Evolutionary conservation across 2,888 invertebrate species (phyloP), one percentile per base, ranked within the genome.

Genomic region (Nasonovia ribisnigri): DNA sequence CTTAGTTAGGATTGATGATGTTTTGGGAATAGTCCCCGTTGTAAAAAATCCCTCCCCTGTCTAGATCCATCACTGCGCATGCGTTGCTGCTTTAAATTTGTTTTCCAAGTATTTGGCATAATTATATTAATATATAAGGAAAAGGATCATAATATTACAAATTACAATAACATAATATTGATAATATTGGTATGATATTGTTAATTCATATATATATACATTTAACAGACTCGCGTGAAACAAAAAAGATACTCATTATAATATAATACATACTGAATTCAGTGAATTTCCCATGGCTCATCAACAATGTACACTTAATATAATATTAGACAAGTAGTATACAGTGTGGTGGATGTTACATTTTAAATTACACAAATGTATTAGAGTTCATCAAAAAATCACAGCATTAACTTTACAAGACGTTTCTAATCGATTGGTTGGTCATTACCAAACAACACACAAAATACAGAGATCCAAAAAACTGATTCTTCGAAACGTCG

Each of bases 341-440:
- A 16, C 77, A 0, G 36, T 13, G 36, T 6, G 20, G 36, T 77
- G 20, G 36, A 36, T 36, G 36, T 36, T 20, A 2, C 13, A 36
- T 36, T 77, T 8, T 20, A 77, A 77, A 77, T 6, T 77, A 20
- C 20, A 20, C 36, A 36, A 20, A 77, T 36, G 2, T 20, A 77
- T 42, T 77, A 77, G 2, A 43, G 26, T 84, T 29, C 29, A 43
- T 1, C 26, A 42, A 84, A 43, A 84, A 42, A 42, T 26, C 16
- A n/a, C 43, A 46, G 10, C 43, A 29, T 46, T 29, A 29, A 43
- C 46, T 86, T 43, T 29, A 46, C 84, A 86, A 43, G 29, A 43
- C 29, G 46, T 86, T 86, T 86, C 86, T 3, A 86, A 86, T 48
- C 86, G 86, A 46, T 86, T 46, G 77, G 86, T 46, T 36, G 86